phyloP scores from a whole-genome alignment of 1,140 invertebrate species.

The Zaprionus gabonicus region DNA sequence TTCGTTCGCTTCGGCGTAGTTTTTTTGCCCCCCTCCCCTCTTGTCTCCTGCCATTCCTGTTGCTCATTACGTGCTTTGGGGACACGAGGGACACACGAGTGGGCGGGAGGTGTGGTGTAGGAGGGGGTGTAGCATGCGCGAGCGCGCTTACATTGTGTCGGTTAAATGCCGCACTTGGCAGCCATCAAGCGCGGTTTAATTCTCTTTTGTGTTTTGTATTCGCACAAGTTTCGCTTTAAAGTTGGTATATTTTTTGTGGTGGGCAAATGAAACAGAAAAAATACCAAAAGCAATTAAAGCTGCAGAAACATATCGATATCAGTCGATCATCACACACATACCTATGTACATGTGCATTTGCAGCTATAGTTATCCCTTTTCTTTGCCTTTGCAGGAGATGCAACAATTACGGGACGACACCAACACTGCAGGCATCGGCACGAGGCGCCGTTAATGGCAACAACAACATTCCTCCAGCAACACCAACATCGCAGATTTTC shows the following conservation, averaged over 20 bases:
- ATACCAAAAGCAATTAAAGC: constrained; percentile 32
- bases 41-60: constrained; percentile 11
- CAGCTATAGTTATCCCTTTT: constrained; percentile 8
- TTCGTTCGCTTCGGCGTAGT: constrained; percentile 39
- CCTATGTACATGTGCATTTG: not conserved
- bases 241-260: not conserved
- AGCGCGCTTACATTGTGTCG: constrained; percentile 36
- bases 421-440: constrained; percentile 42
- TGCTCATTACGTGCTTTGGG: constrained; percentile 39
- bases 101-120: not conserved
- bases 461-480: constrained; percentile 61
- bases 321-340: constrained; percentile 10
- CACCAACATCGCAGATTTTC: constrained; percentile 72
- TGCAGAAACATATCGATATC: constrained; percentile 11
- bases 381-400: constrained; percentile 35
- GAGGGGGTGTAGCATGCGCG: not conserved
- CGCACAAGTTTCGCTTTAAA: constrained; percentile 17
- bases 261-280: constrained; percentile 13
- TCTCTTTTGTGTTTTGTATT: constrained; percentile 29
- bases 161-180: constrained; percentile 30
- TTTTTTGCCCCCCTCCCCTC: not conserved
- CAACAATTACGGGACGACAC: constrained; percentile 68
- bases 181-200: constrained; percentile 34
- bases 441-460: constrained; percentile 49
- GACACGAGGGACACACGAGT: not conserved